A percentile compares a stretch with the other conserved stretches of the same genome.
Evolutionary conservation across 2,113 vertebrate species (phyloP).

Genomic region (Setophaga petechia): DNA sequence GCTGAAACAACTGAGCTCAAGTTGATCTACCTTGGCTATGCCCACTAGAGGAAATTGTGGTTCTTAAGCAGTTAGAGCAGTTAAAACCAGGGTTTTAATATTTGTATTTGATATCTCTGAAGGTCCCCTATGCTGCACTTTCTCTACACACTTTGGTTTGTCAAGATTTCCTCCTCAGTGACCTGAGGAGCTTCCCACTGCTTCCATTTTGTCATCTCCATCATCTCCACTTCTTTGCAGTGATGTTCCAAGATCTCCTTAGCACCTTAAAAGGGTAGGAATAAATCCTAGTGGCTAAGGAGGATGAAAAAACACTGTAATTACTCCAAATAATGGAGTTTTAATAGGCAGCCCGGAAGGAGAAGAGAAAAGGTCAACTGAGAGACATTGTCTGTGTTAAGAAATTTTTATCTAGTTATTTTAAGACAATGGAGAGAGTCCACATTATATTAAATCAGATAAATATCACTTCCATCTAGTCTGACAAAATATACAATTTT

Average conservation of each 20-base stretch:
- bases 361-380: not conserved
- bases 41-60: not conserved
- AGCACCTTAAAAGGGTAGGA: not conserved
- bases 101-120: not conserved
- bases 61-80: not conserved
- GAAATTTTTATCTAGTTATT: not conserved
- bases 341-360: not conserved
- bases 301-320: not conserved
- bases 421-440: not conserved
- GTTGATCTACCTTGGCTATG: not conserved
- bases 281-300: not conserved
- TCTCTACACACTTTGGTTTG: not conserved
- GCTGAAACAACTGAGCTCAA: not conserved
- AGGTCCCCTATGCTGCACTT: not conserved
- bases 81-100: not conserved
- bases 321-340: not conserved
- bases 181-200: not conserved
- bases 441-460: not conserved
- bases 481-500: not conserved
- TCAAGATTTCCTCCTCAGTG: not conserved
- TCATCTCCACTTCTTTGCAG: not conserved
- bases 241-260: not conserved
- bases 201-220: not conserved
- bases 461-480: not conserved
- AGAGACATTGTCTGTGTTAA: not conserved